phyloP scores from a whole-genome alignment of 2,888 invertebrate genomes.

The Nemotelus nigrinus region DNA sequence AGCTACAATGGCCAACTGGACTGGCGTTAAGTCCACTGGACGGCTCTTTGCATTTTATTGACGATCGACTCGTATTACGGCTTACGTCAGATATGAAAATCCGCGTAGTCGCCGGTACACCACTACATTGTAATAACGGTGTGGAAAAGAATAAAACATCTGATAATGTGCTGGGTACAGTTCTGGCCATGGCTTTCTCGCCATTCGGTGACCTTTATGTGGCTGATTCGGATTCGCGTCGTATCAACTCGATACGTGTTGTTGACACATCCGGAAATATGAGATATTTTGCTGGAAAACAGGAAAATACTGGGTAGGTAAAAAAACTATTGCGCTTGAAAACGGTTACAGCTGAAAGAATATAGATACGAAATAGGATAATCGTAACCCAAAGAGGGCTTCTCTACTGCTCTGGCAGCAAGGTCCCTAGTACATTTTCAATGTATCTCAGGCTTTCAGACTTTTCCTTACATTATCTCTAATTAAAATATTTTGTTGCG shows the following conservation, averaged over 20 bases:
- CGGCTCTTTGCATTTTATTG: conserved; percentile 93
- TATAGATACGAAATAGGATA: too few species aligned
- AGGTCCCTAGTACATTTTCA: too few species aligned
- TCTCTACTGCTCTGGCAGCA: too few species aligned
- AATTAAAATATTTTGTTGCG: too few species aligned
- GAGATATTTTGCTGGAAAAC: conserved; percentile 90
- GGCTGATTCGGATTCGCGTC: conserved; percentile 90
- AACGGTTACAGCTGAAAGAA: too few species aligned
- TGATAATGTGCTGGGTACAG: conserved; percentile 82
- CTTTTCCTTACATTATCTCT: too few species aligned
- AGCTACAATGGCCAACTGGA: conserved; percentile 98
- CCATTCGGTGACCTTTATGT: conserved; percentile 92
- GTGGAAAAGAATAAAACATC: conserved; percentile 73
- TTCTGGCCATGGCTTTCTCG: conserved; percentile 88
- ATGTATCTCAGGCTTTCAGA: too few species aligned
- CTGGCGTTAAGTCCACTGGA: conserved; percentile 93
- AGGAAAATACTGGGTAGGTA: conserved; percentile 67
- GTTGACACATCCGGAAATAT: conserved; percentile 91
- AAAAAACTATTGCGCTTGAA: not conserved
- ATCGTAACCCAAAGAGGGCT: too few species aligned
- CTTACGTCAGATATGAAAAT: conserved; percentile 91
- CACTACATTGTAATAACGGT: conserved; percentile 83
- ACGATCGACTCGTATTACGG: conserved; percentile 91
- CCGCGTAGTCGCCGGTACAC: conserved; percentile 94
- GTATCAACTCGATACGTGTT: conserved; percentile 82